Conservation (phyloP, 2,888 invertebrate genomes). For the Drosophila acutilabella region DNA sequence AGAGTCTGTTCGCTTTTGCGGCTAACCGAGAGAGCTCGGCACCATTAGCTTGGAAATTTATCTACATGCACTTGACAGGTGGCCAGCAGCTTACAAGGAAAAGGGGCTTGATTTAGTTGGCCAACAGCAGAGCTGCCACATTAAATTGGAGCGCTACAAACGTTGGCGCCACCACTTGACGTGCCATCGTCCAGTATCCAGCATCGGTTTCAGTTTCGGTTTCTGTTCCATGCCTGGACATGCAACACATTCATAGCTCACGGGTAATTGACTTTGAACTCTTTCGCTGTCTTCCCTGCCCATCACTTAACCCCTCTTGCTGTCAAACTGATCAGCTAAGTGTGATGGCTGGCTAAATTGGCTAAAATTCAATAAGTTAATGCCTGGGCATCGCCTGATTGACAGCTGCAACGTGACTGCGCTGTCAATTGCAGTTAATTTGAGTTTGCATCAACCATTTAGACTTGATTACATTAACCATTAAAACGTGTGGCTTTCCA, state of each 20-base stretch:
- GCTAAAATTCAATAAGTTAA: conserved; percentile 81
- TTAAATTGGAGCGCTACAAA: conserved; percentile 71
- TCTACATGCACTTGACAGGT: conserved; percentile 81
- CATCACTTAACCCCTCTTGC: background rate
- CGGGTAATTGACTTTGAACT: conserved; percentile 59
- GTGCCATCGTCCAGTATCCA: conserved; percentile 39
- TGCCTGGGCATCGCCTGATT: conserved; percentile 60
- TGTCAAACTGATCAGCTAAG: conserved; percentile 55
- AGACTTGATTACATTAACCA: conserved; percentile 63
- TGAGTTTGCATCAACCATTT: conserved; percentile 61
- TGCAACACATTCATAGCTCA: conserved; percentile 47
- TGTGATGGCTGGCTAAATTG: conserved; percentile 65
- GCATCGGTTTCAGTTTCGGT: conserved; percentile 3
- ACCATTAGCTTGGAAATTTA: conserved; percentile 75
- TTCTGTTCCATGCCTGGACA: conserved; percentile 2
- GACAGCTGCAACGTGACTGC: conserved; percentile 55
- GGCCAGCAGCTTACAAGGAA: conserved; percentile 36
- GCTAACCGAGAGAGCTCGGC: conserved; percentile 57
- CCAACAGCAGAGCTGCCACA: conserved; percentile 61
- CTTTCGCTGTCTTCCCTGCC: background rate
- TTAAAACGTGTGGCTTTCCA: conserved; percentile 26
- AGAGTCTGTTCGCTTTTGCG: conserved; percentile 59
- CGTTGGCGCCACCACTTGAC: conserved; percentile 62
- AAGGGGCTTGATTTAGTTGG: conserved; percentile 69
- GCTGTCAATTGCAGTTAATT: conserved; percentile 61